Evolutionary conservation across 2,888 invertebrate species (phyloP).

Genomic region (Beris morrisii): DNA sequence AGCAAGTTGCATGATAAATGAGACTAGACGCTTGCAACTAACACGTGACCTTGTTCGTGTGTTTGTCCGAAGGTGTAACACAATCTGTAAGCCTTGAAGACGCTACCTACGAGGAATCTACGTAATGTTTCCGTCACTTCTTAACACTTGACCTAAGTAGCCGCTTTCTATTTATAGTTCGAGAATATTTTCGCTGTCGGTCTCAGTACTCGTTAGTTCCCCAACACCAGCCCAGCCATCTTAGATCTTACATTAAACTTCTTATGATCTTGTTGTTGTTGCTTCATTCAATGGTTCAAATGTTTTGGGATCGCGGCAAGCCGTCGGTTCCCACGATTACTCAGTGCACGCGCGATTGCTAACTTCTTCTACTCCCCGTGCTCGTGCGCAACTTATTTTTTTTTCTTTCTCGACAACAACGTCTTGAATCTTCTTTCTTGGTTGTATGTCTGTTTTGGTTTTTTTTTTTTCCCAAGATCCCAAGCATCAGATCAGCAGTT

Average conservation of each 20-base stretch:
- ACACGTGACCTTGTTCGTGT: too few relatives aligned
- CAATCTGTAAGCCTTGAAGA: too few relatives aligned
- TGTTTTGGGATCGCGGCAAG: constrained; percentile 49
- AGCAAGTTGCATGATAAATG: too few relatives aligned
- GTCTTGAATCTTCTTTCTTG: background rate
- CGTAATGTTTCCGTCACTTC: too few relatives aligned
- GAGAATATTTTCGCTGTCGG: constrained; percentile 19
- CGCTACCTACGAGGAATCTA: too few relatives aligned
- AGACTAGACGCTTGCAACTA: too few relatives aligned
- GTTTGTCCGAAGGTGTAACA: too few relatives aligned
- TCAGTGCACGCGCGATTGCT: constrained; percentile 44
- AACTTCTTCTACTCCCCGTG: constrained; percentile 32
- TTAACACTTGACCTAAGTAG: constrained; percentile 19
- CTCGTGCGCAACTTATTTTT: constrained; percentile 31
- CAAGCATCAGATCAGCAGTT: too few relatives aligned
- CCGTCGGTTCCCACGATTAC: constrained; percentile 47
- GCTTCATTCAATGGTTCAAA: constrained; percentile 38
- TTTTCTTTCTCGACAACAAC: constrained; percentile 1
- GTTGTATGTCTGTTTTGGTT: constrained; percentile 3
- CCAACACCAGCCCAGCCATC: constrained; percentile 11
- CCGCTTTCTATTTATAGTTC: constrained; percentile 29
- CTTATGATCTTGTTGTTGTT: constrained; percentile 18
- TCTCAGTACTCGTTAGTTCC: constrained; percentile 25
- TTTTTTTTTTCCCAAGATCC: too few relatives aligned
- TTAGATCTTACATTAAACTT: background rate